Conservation (phyloP, 2,888 invertebrate species). For the Apamea monoglypha region DNA sequence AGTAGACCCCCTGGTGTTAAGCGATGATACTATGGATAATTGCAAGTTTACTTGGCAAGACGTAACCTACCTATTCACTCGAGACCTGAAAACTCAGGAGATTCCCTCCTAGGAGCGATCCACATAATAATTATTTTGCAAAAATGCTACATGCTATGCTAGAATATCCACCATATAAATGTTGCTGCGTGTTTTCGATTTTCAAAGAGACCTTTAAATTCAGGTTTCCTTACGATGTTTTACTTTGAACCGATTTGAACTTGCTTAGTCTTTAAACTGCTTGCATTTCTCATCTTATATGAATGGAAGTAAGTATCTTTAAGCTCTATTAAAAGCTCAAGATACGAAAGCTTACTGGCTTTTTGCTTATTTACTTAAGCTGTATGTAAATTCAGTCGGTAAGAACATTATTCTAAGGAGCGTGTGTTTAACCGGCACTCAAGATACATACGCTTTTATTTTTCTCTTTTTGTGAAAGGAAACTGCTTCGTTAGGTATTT, state of each 20-base stretch:
- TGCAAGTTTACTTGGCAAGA: not conserved
- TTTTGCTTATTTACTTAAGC: constrained; percentile 62
- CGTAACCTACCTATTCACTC: not conserved
- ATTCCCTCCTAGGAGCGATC: not conserved
- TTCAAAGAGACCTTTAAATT: not conserved
- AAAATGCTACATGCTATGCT: not conserved
- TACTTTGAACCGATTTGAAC: not conserved
- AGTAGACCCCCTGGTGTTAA: no score
- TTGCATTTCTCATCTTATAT: constrained; percentile 14
- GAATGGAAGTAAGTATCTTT: constrained; percentile 13
- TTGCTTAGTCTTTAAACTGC: constrained; percentile 17
- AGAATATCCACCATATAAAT: not conserved
- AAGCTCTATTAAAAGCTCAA: constrained; percentile 48
- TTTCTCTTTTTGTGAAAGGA: constrained; percentile 46
- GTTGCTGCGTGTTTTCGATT: not conserved
- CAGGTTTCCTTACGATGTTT: not conserved
- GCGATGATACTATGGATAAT: not conserved
- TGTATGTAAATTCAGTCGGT: constrained; percentile 57
- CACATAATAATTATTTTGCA: not conserved
- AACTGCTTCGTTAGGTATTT: constrained; percentile 48
- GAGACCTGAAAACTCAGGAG: not conserved
- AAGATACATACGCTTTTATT: constrained; percentile 43
- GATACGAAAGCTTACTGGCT: constrained; percentile 47
- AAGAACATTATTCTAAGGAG: constrained; percentile 56
- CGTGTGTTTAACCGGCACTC: constrained; percentile 46